A percentile compares a stretch with the other conserved stretches of the same genome.
Conservation (phyloP, 2,888 invertebrate genomes). For the Lobophora halterata region DNA sequence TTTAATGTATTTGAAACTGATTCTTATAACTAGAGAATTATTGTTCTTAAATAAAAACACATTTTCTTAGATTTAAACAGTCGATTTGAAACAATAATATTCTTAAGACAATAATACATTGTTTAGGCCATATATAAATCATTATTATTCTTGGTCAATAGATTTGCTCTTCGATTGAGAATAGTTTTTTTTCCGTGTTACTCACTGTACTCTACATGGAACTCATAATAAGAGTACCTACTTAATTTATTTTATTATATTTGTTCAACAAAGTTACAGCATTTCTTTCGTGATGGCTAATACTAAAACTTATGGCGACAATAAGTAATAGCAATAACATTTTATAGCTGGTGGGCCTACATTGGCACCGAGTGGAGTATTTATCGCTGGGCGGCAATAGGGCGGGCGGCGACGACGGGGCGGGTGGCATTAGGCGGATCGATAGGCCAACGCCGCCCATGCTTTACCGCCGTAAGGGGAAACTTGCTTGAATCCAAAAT, state of each 20-base stretch:
- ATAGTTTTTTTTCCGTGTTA: too few relatives aligned
- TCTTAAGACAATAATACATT: too few relatives aligned
- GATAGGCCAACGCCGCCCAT: conserved; percentile 51
- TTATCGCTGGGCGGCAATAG: conserved; percentile 55
- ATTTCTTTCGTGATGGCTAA: conserved; percentile 36
- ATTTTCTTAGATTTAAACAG: too few relatives aligned
- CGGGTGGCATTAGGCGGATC: conserved; percentile 41
- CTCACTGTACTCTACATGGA: too few relatives aligned
- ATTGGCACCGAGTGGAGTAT: conserved; percentile 48
- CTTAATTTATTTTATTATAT: conserved; percentile 13
- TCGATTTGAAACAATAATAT: too few relatives aligned
- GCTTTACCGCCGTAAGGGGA: conserved; percentile 26
- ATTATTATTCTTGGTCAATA: too few relatives aligned
- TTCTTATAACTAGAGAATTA: too few relatives aligned
- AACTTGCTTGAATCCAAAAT: conserved; percentile 13
- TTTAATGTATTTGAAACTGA: too few relatives aligned
- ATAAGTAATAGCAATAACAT: conserved; percentile 68
- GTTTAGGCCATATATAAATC: too few relatives aligned
- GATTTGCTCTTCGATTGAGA: too few relatives aligned
- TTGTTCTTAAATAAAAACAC: too few relatives aligned
- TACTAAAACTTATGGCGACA: conserved; percentile 55
- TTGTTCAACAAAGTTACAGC: conserved; percentile 32
- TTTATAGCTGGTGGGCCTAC: conserved; percentile 63
- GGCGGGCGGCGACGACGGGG: conserved; percentile 51
- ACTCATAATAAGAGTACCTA: too few relatives aligned